phyloP scores from a whole-genome alignment of 2,888 invertebrate species.

The Morpho helenor region DNA sequence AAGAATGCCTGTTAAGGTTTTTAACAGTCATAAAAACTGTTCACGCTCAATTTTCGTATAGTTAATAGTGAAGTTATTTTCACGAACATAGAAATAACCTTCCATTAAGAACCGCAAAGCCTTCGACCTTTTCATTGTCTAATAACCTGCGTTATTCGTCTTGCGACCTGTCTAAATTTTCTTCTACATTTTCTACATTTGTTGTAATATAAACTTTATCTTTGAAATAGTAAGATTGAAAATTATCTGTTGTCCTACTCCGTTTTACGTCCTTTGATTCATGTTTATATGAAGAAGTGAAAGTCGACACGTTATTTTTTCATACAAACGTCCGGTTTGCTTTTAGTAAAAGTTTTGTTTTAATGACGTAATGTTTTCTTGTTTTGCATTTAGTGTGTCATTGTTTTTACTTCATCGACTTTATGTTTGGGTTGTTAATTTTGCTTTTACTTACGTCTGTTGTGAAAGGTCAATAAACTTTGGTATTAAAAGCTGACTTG shows the following conservation, averaged over 20 bases:
- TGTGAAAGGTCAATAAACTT: neutral
- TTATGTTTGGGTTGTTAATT: conserved; percentile 1
- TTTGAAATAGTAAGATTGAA: conserved; percentile 17
- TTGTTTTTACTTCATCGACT: conserved; percentile 21
- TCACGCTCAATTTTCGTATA: conserved; percentile 3
- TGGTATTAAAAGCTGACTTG: neutral
- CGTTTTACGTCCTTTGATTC: conserved; percentile 37
- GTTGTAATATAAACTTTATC: conserved; percentile 29
- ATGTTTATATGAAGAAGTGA: conserved; percentile 49
- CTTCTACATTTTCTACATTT: neutral
- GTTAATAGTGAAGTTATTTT: conserved; percentile 2
- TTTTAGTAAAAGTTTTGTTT: conserved; percentile 65
- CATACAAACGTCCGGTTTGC: conserved; percentile 60
- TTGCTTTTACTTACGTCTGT: neutral
- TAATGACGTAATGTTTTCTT: conserved; percentile 62
- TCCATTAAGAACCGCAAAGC: conserved; percentile 32
- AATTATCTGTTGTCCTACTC: conserved; percentile 25
- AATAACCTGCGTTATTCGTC: conserved; percentile 27
- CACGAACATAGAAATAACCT: conserved; percentile 28
- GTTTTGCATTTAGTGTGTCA: conserved; percentile 25
- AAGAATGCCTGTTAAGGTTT: too few species aligned
- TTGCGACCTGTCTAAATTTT: conserved; percentile 21
- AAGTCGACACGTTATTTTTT: conserved; percentile 54
- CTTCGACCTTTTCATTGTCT: conserved; percentile 62
- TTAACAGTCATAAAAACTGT: too few species aligned